Conservation (phyloP, 2,113 vertebrate species). For the Pipra filicauda region DNA sequence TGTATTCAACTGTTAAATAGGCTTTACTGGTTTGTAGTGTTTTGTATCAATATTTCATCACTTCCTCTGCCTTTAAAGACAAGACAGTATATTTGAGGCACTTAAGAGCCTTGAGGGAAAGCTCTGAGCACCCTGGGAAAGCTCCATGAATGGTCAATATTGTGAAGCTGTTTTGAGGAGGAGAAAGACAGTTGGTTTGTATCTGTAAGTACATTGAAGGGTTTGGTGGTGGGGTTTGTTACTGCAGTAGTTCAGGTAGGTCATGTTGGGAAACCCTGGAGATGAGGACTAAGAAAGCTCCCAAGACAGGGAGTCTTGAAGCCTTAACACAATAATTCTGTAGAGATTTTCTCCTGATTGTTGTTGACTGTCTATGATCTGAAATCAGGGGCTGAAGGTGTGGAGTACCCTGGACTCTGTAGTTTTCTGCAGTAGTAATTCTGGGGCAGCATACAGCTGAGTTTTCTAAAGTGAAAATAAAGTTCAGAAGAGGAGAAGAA, state of each 20-base stretch:
- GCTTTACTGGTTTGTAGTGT: background rate
- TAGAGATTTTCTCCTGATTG: background rate
- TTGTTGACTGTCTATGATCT: background rate
- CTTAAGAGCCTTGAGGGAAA: background rate
- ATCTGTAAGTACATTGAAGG: background rate
- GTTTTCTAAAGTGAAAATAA: background rate
- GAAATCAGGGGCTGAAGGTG: background rate
- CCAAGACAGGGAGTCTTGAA: background rate
- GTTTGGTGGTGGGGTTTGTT: background rate
- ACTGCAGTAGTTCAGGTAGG: background rate
- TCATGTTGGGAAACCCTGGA: background rate
- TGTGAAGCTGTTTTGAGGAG: background rate
- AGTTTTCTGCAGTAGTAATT: background rate
- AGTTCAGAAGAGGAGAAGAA: background rate
- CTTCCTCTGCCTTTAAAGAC: background rate
- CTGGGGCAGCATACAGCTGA: background rate
- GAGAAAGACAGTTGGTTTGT: background rate
- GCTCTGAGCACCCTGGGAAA: background rate
- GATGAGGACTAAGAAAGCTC: background rate
- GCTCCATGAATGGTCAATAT: rapidly evolving
- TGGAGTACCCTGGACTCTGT: background rate
- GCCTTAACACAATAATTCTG: background rate
- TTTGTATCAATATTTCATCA: background rate
- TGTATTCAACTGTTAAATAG: background rate
- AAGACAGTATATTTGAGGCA: background rate